Base-by-base conservation (phyloP, 2,888 invertebrate species). In the Thumatha senex region DNA sequence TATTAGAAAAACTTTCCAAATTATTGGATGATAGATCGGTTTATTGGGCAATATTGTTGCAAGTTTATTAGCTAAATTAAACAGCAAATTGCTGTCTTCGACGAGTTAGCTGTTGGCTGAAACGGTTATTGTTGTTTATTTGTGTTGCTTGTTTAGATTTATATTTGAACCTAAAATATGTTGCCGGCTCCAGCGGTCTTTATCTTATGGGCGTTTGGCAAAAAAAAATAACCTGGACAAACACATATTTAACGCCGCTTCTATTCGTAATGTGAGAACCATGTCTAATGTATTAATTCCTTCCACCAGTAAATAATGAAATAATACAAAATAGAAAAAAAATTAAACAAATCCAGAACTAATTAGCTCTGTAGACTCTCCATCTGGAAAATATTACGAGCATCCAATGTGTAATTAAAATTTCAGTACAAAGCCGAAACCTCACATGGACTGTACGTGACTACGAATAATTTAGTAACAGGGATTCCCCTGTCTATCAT, bases 401-500 rank as follows among this genome's bases (percentile, higher is more conserved):
- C 56, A 66, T 56, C 57, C 51, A 43, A 64, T 48, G 67, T 63
- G 70, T 84, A 84, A 89, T 89, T 89, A 89, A 87, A 88, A 88
- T 83, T 86, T 84, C 81, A 81, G 76, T 74, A 83, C 84, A 84
- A 86, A 83, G 80, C 78, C 66, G 79, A 80, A 84, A 82, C 82
- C 78, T 78, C 78, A 67, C 74, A 74, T 46, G 40, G 61, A 70
- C 66, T 64, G 74, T 73, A 84, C 90, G 89, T 90, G 90, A 78
- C 84, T 73, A 59, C 72, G 89, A 87, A 90, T 90, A 90, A 87
- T 85, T 87, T 81, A 82, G 74, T 76, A 70, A 70, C 66, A 67
- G 80, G 80, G 76, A 80, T 74, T 82, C 82, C 82, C 82, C 77
- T 71, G 78, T 78, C 82, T 79, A 71, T 83, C 82, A 81, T 73